A percentile compares a stretch with the other conserved stretches of the same genome.
These are phyloP conservation scores for Seira ritae DNA, from an alignment of 2,888 invertebrate species.

Conservation along the genomic window DNA sequence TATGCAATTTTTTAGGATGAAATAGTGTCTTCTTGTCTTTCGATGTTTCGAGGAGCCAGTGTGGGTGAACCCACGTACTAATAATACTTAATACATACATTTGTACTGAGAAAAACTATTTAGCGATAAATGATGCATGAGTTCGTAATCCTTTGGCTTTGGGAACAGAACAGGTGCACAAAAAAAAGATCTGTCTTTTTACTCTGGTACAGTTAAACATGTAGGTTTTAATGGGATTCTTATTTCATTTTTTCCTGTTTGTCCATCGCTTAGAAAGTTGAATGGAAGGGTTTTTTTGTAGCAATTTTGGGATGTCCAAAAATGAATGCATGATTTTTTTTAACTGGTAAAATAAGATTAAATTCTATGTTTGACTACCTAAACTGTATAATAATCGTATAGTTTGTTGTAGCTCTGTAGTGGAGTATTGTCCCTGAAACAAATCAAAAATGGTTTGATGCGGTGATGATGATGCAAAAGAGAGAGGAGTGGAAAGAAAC, in stretches of 20 bases:
- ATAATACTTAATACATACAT: constrained; percentile 20
- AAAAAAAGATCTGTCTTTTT: neutral
- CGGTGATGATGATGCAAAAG: constrained; percentile 12
- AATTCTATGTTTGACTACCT: no score
- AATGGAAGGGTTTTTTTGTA: neutral
- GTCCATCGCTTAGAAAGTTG: neutral
- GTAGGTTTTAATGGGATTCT: constrained; percentile 2
- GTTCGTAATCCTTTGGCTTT: neutral
- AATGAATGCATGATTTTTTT: neutral
- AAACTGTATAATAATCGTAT: no score
- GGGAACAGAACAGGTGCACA: neutral
- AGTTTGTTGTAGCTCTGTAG: neutral
- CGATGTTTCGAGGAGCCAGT: neutral
- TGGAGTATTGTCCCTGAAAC: constrained; percentile 52
- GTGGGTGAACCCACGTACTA: constrained; percentile 48
- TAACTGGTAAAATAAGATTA: neutral
- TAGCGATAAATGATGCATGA: neutral
- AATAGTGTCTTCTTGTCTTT: constrained; percentile 6
- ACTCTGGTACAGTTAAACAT: neutral
- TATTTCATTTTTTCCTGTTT: constrained; percentile 3
- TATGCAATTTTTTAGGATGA: constrained; percentile 26
- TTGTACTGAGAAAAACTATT: neutral
- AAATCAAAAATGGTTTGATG: constrained; percentile 51
- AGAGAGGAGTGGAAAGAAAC: constrained; percentile 3
- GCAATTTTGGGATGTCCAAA: neutral